Conservation (phyloP, 2,888 invertebrate genomes). For the Ectemnius continuus region DNA sequence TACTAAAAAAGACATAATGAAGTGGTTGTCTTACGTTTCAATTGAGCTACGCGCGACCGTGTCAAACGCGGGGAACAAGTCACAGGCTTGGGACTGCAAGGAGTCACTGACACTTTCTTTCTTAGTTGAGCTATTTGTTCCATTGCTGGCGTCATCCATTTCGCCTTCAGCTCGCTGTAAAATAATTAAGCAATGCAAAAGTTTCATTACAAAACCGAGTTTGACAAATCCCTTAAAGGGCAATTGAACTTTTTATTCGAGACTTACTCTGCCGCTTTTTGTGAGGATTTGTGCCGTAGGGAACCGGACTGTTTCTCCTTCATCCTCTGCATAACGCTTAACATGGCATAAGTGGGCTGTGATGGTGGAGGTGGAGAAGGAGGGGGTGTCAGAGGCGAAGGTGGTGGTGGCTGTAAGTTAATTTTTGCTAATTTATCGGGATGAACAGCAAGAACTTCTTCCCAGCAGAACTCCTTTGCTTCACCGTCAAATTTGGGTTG, state of each 20-base stretch:
- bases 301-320: conserved; percentile 79
- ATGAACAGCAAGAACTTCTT: conserved; percentile 77
- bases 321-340: conserved; percentile 82
- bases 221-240: no score
- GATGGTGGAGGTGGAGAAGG: conserved; percentile 70
- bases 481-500: conserved; percentile 59
- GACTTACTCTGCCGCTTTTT: conserved; percentile 71
- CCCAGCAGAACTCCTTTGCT: conserved; percentile 77
- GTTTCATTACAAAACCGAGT: no score
- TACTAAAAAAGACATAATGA: background rate
- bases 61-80: conserved; percentile 63
- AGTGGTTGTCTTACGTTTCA: conserved; percentile 67
- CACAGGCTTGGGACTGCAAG: conserved; percentile 19
- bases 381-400: conserved; percentile 65
- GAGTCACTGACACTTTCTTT: conserved; percentile 52
- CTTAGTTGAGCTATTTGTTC: conserved; percentile 70
- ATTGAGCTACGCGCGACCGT: conserved; percentile 68
- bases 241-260: background rate
- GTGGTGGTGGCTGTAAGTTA: conserved; percentile 64
- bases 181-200: background rate
- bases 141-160: conserved; percentile 76
- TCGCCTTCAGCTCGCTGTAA: conserved; percentile 67
- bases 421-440: conserved; percentile 78
- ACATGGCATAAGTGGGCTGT: conserved; percentile 85
- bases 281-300: conserved; percentile 60